Percentiles rank a stretch among this genome's conserved stretches.
Conservation (phyloP, 2,888 invertebrate genomes). For the Cerastis rubricosa region DNA sequence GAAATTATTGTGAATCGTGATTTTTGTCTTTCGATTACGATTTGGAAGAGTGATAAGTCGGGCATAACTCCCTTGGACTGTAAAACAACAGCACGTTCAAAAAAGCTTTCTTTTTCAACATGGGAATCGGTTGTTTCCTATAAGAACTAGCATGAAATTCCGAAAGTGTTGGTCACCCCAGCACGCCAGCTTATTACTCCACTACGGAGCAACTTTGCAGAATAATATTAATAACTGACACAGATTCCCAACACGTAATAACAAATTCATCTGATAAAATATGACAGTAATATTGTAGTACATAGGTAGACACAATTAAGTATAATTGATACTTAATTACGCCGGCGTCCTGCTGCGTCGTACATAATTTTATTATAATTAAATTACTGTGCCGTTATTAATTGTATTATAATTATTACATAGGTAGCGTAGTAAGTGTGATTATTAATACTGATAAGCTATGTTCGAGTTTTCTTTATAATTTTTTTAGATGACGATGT, state of each 20-base stretch:
- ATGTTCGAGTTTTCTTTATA: not conserved
- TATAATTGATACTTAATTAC: slow-evolving; percentile 60
- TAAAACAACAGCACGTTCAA: not conserved
- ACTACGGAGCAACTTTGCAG: not conserved
- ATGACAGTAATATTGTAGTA: slow-evolving; percentile 41
- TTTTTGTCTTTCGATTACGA: too few species aligned
- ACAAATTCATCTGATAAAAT: slow-evolving; percentile 48
- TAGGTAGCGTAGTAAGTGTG: slow-evolving; percentile 9
- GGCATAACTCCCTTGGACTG: too few species aligned
- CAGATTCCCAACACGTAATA: slow-evolving; percentile 36
- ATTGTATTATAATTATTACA: slow-evolving; percentile 58
- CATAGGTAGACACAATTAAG: slow-evolving; percentile 51
- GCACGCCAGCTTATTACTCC: not conserved
- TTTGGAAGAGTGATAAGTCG: too few species aligned
- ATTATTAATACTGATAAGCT: slow-evolving; percentile 18
- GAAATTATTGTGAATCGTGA: too few species aligned
- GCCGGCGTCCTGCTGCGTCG: slow-evolving; percentile 24
- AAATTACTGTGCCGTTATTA: slow-evolving; percentile 50
- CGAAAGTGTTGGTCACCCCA: not conserved
- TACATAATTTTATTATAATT: slow-evolving; percentile 58
- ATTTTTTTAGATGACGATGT: not conserved
- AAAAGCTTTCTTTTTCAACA: not conserved
- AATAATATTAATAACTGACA: not conserved
- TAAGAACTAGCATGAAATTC: not conserved
- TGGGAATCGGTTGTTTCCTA: not conserved